Evolutionary conservation across 2,888 invertebrate genomes (phyloP), one percentile per base, ranked within the genome.

Genomic region (Melanophora roralis): DNA sequence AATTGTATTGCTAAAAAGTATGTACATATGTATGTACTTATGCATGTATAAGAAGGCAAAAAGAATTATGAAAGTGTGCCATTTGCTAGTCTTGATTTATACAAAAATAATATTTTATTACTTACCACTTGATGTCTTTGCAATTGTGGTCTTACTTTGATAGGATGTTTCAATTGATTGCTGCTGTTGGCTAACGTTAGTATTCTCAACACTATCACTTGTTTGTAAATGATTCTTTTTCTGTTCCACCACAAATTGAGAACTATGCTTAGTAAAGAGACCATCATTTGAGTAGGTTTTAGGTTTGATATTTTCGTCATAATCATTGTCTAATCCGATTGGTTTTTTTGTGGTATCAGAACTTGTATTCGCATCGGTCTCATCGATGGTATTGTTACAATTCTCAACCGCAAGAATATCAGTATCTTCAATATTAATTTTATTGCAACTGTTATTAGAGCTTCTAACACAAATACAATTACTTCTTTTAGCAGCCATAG

Each of bases 91-190:
- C 2, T n/a, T 5, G 12, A 40, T 11, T 45, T 21, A 34, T 14
- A 19, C 19, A 27, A 9, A n/a, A n/a, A 12, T 19, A 19, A 36
- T 47, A 38, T 8, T 27, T 27, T 49, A n/a, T 45, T 21, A 74
- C 83, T 78, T 81, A 89, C 89, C 89, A 57, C 84, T 83, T 9
- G 86, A 83, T 16, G 86, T 89, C 78, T 87, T 89, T 16, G 87
- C 84, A 71, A 89, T 89, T 32, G 89, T 89, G 5, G 89, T 89
- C 71, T 87, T 88, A 80, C 89, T 89, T 38, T 87, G 85, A 77
- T 89, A 89, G 4, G 85, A 84, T 19, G 81, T 79, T 60, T 85
- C 85, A n/a, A 62, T 75, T 16, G 83, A 73, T 55, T 65, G 71
- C 34, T 62, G 76, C 23, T 62, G 76, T 43, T 76, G 69, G 16